phyloP scores from a whole-genome alignment of 2,888 invertebrate genomes.

The Cacoxenus indagator region DNA sequence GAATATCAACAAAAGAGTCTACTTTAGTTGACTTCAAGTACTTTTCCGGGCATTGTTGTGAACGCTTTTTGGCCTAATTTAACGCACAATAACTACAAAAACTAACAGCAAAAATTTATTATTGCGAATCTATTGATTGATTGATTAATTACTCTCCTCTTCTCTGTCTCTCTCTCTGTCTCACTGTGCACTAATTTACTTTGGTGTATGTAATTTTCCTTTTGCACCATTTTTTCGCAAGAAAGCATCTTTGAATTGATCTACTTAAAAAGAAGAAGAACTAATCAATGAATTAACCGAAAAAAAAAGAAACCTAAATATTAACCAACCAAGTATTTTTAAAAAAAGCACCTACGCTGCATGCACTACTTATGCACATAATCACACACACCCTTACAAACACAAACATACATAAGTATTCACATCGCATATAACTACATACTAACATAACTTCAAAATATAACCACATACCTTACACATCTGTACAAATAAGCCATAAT shows the following conservation, averaged over 20 bases:
- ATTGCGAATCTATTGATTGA: not conserved
- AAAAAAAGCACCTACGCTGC: slow-evolving; percentile 49
- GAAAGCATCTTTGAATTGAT: not conserved
- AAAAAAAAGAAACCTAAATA: not conserved
- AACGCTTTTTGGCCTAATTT: slow-evolving; percentile 48
- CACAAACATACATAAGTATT: slow-evolving; percentile 23
- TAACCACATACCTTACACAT: slow-evolving; percentile 39
- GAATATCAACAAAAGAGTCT: too few relatives aligned
- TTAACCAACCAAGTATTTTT: not conserved
- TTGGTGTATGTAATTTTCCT: not conserved
- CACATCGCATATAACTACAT: slow-evolving; percentile 22
- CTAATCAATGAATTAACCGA: not conserved
- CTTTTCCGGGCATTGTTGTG: slow-evolving; percentile 29
- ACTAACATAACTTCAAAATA: slow-evolving; percentile 24
- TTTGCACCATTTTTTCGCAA: not conserved
- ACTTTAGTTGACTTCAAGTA: not conserved
- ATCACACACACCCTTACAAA: slow-evolving; percentile 21
- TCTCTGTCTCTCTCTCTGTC: not conserved
- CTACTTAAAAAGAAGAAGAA: not conserved
- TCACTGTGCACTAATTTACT: slow-evolving; percentile 35
- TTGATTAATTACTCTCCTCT: not conserved
- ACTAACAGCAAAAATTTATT: slow-evolving; percentile 41
- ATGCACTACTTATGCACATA: slow-evolving; percentile 36
- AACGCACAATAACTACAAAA: slow-evolving; percentile 42
- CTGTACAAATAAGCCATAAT: slow-evolving; percentile 17